phyloP scores from a whole-genome alignment of 2,113 vertebrate species.

The Oreochromis tanganicae region DNA sequence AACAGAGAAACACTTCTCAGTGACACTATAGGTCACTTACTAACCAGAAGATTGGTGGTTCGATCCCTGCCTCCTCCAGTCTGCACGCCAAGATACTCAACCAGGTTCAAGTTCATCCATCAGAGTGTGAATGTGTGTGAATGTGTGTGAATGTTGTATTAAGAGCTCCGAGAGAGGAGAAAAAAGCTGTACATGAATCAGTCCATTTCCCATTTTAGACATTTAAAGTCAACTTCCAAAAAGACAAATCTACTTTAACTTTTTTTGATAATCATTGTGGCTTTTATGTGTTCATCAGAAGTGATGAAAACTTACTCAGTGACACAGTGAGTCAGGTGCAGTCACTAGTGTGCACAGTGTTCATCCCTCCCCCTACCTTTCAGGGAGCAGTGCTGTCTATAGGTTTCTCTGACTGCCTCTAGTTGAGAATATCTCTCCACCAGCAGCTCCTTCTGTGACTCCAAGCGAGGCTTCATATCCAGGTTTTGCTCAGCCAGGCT shows the following conservation, averaged over 20 bases:
- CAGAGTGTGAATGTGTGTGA: background rate
- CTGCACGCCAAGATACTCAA: background rate
- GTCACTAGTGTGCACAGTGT: background rate
- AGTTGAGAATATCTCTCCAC: constrained; percentile 82
- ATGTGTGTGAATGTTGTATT: background rate
- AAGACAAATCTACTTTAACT: background rate
- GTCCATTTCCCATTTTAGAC: background rate
- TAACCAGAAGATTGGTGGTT: background rate
- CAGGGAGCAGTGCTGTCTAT: constrained; percentile 59
- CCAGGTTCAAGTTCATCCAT: background rate
- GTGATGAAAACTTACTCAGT: background rate
- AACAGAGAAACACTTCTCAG: background rate
- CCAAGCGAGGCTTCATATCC: constrained; percentile 80
- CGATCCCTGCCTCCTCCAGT: background rate
- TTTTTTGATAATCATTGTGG: background rate
- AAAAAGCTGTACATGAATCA: background rate
- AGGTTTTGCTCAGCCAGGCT: constrained; percentile 91
- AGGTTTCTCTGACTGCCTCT: constrained; percentile 66
- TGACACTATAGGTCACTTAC: background rate
- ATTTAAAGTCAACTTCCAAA: background rate
- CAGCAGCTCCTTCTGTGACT: constrained; percentile 76
- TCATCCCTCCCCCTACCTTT: constrained; percentile 51
- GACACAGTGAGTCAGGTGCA: background rate
- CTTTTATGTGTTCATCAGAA: background rate
- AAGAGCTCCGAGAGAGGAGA: background rate